These are phyloP conservation scores for Orchesella cincta DNA, from an alignment of 1,140 invertebrate genomes.

Conservation along the genomic window DNA sequence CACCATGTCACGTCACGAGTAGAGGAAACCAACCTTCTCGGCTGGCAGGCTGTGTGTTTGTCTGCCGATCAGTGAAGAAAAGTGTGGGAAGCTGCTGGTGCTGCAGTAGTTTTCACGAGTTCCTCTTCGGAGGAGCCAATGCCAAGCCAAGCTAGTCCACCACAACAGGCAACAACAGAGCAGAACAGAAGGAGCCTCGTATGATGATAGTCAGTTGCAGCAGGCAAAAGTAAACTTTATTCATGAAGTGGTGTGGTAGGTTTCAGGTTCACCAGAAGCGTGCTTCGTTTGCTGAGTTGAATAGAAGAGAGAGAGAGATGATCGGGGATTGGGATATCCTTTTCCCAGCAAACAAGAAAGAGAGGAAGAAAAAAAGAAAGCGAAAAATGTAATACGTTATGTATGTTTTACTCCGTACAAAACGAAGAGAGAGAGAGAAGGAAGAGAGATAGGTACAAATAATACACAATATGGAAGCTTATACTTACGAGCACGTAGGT, in stretches of 20 bases:
- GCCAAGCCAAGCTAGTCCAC: no score
- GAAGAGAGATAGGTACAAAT: not conserved
- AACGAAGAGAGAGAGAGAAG: not conserved
- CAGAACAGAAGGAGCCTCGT: no score
- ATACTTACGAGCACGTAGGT: not conserved
- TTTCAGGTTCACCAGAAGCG: not conserved
- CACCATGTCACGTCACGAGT: no score
- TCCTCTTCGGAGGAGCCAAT: no score
- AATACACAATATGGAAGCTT: not conserved
- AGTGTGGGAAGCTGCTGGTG: no score
- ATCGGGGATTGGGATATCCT: not conserved
- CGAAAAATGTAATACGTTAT: not conserved
- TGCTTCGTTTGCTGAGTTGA: not conserved
- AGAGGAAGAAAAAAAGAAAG: not conserved
- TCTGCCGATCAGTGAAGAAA: no score
- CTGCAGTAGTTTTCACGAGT: no score
- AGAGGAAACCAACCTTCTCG: no score
- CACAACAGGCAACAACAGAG: no score
- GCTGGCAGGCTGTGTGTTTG: no score
- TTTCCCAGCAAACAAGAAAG: not conserved
- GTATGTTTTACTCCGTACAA: no score
- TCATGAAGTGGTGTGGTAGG: not conserved
- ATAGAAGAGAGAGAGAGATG: not conserved
- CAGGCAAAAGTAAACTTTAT: not conserved
- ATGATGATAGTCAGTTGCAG: no score